Evolutionary conservation across 1,140 invertebrate species (phyloP).

Genomic region (Platyscapa corneri): DNA sequence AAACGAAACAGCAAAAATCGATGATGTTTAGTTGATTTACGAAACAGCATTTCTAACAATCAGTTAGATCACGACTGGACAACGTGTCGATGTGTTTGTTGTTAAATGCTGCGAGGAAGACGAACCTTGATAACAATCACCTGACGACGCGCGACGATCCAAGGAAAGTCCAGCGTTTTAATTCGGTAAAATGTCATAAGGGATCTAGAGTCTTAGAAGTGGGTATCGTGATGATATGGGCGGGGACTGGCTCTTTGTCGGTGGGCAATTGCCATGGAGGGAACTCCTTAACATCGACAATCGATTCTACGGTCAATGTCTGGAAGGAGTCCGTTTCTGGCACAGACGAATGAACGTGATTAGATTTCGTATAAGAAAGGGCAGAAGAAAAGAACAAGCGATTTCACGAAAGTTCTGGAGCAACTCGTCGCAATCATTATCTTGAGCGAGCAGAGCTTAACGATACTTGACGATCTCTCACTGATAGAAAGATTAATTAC

Average conservation of each 20-base stretch:
- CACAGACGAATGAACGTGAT: conserved; percentile 16
- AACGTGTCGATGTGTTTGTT: too few species aligned
- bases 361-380: conserved; percentile 12
- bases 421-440: not conserved
- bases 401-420: not conserved
- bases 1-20: too few species aligned
- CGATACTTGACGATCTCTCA: not conserved
- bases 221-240: not conserved
- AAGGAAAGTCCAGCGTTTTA: not conserved
- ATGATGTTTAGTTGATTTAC: too few species aligned
- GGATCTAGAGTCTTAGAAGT: not conserved
- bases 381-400: not conserved
- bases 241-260: not conserved
- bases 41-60: too few species aligned
- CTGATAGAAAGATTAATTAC: conserved; percentile 16
- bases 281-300: not conserved
- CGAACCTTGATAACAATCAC: too few species aligned
- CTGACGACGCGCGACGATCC: too few species aligned
- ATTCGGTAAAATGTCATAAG: not conserved
- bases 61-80: too few species aligned
- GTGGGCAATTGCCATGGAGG: not conserved
- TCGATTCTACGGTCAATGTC: conserved; percentile 2
- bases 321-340: not conserved
- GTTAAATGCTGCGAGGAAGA: too few species aligned
- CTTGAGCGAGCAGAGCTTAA: conserved; percentile 3